Base-by-base conservation (phyloP, 2,888 invertebrate species). In the Heliconius cydno region DNA sequence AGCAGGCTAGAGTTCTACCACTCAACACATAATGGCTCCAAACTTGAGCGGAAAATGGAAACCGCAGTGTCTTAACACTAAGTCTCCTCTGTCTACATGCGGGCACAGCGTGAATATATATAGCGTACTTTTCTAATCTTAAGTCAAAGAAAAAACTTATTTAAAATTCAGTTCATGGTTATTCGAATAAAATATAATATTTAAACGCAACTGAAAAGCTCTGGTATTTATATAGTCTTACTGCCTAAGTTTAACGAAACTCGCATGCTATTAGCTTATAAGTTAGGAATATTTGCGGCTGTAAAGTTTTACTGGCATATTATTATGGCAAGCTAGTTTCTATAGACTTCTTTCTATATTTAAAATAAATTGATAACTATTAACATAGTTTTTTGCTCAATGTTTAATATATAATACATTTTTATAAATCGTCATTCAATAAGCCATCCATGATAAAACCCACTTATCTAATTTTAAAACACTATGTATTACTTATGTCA, bases 261-360 rank as follows among this genome's bases (percentile, higher is more conserved):
- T 63, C 52, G 38, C 66, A 76, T 57, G 60, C 86, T 85, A 87
- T 86, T 83, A 84, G 81, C 79, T 83, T 82, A 84, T 84, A 87
- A 87, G 89, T 90, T 90, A 89, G 88, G 52, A 76, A 76, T 79
- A 89, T 89, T 88, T 90, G 87, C 85, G 85, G 83, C 86, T 84
- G 82, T 84, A 84, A 87, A 87, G 87, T 88, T 89, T 90, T 90
- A 90, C 90, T 88, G 86, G 86, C 80, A 85, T 88, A 87, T 85
- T 88, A 88, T 90, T 88, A 89, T 73, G n/a, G 60, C 15, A 57
- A 68, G 72, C 70, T 70, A 41, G 70, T 15, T 41, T 46, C 70
- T 41, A 25, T 41, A 70, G 41, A 70, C n/a, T 70, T 68, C n/a
- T n/a, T n/a, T n/a, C 68, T 41, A 68, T 41, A 41, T 25, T 38